Conservation (phyloP, 2,888 invertebrate genomes). For the Panorpa germanica region DNA sequence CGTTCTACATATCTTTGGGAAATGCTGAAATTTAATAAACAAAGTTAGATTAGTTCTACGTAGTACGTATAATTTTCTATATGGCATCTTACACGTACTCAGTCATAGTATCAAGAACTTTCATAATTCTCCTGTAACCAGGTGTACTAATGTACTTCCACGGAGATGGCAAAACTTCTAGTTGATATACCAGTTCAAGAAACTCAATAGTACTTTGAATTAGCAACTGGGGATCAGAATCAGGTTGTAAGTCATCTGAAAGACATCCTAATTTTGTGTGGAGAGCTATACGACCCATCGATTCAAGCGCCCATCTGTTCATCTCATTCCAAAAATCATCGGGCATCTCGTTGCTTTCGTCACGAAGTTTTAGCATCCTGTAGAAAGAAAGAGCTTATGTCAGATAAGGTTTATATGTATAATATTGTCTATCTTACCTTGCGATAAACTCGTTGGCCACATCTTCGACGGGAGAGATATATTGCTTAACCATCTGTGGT, state of each 20-base stretch:
- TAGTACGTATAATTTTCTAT: too few relatives aligned
- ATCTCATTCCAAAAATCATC: conserved; percentile 27
- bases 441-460: conserved; percentile 24
- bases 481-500: conserved; percentile 31
- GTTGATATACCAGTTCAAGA: conserved; percentile 10
- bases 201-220: too few relatives aligned
- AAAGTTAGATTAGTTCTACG: conserved; percentile 1
- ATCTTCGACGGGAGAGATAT: conserved; percentile 26
- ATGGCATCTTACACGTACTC: too few relatives aligned
- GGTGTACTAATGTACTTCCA: conserved; percentile 20
- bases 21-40: conserved; percentile 14
- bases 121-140: conserved; percentile 16
- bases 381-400: too few relatives aligned
- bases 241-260: conserved; percentile 10
- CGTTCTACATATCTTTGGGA: conserved; percentile 15
- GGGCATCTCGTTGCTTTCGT: conserved; percentile 21
- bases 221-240: too few relatives aligned
- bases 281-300: conserved; percentile 23
- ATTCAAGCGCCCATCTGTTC: conserved; percentile 36
- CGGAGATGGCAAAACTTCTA: conserved; percentile 20
- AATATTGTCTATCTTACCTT: too few relatives aligned
- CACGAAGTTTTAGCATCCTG: conserved; percentile 20
- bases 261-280: conserved; percentile 20
- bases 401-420: too few relatives aligned
- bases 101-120: conserved; percentile 15